Percentiles rank a stretch among this genome's conserved stretches.
Conservation (phyloP, 2,797 vertebrate genomes). For the Carapus acus region DNA sequence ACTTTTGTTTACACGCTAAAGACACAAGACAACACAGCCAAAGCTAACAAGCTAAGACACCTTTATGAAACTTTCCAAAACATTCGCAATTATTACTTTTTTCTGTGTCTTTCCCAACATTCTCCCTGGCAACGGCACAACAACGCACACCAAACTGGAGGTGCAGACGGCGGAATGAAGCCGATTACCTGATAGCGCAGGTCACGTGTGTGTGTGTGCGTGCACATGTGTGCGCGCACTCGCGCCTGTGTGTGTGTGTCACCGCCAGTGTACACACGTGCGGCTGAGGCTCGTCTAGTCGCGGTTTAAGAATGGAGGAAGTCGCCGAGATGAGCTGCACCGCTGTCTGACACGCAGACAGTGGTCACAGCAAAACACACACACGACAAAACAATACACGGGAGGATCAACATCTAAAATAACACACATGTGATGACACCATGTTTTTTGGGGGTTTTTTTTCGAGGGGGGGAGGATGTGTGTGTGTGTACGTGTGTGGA, state of each 20-base stretch:
- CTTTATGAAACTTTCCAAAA: background rate
- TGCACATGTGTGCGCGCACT: background rate
- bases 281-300: slow-evolving; percentile 48
- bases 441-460: no score
- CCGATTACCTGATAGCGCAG: slow-evolving; percentile 33
- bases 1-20: no score
- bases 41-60: background rate
- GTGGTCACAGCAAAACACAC: slow-evolving; percentile 44
- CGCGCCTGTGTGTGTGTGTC: background rate
- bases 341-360: slow-evolving; percentile 47
- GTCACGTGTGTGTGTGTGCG: slow-evolving; percentile 18
- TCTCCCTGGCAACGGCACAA: slow-evolving; percentile 16
- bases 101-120: background rate
- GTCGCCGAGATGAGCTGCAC: slow-evolving; percentile 40
- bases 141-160: slow-evolving; percentile 21
- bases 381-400: slow-evolving; percentile 34
- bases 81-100: background rate
- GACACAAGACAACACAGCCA: no score
- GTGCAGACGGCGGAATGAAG: slow-evolving; percentile 35
- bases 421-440: no score
- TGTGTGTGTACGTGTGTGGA: no score
- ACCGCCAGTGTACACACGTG: slow-evolving; percentile 21
- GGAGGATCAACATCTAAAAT: background rate
- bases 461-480: no score
- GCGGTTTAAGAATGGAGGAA: slow-evolving; percentile 59